Percentiles rank a stretch among this genome's conserved stretches.
Evolutionary conservation across 1,140 invertebrate genomes (phyloP).

Genomic region (Euura lappo): DNA sequence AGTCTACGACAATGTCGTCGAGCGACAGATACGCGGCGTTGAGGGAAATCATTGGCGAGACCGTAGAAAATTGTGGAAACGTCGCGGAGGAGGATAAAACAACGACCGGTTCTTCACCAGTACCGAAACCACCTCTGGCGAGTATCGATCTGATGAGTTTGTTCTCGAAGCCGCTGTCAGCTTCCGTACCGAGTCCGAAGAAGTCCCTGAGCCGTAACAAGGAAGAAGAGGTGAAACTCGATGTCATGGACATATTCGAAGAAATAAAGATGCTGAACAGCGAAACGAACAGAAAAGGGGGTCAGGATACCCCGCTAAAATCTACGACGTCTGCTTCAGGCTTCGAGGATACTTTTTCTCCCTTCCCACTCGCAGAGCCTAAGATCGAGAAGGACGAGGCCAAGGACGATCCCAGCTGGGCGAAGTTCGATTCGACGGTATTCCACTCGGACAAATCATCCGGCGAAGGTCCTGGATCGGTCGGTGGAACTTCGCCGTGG

Average conservation of each 20-base stretch:
- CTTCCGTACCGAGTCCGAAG: conserved; percentile 28
- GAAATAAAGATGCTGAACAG: conserved; percentile 56
- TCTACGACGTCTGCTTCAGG: conserved; percentile 30
- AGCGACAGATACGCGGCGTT: conserved; percentile 55
- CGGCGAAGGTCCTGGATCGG: conserved; percentile 53
- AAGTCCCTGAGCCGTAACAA: conserved; percentile 25
- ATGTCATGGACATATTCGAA: conserved; percentile 52
- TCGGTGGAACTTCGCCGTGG: conserved; percentile 72
- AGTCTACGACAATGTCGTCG: conserved; percentile 38
- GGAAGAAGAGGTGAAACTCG: conserved; percentile 37
- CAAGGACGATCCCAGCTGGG: conserved; percentile 57
- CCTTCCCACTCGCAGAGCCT: conserved; percentile 41
- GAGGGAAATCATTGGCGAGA: conserved; percentile 51
- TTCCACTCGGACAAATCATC: conserved; percentile 51
- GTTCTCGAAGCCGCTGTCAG: conserved; percentile 45
- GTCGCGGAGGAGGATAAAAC: conserved; percentile 32
- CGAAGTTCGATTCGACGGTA: conserved; percentile 58
- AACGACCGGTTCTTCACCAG: conserved; percentile 20
- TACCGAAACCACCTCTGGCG: conserved; percentile 29
- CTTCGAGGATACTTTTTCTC: conserved; percentile 51
- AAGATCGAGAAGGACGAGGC: conserved; percentile 38
- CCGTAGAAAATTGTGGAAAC: conserved; percentile 28
- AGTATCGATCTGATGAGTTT: conserved; percentile 51
- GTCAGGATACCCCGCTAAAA: conserved; percentile 15
- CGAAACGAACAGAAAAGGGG: conserved; percentile 15